Base-by-base conservation (phyloP, 2,888 invertebrate genomes). In the Petrolisthes manimaculis region DNA sequence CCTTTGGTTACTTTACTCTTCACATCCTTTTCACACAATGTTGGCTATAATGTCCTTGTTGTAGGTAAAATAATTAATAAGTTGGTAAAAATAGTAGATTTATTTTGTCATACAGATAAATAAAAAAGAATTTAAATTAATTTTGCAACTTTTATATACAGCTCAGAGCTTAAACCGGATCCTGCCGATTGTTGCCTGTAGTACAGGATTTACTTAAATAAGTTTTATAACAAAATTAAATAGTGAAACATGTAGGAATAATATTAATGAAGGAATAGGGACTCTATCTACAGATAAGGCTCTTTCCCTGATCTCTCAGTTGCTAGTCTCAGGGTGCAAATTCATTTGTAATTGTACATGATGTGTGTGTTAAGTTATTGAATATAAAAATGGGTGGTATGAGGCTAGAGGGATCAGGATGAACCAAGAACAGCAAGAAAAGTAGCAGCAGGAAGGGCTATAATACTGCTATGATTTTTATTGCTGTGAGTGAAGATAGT, bases 101-200 rank as follows among this genome's bases (percentile, higher is more conserved):
- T 80, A 80, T 80, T 86, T 80, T 80, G 55, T 54, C 86, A 86
- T 80, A 86, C 86, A 67, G 71, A 69, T 71, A 86, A 12, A 56
- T 71, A 37, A 24, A 37, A 69, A 86, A 53, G 24, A 54, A 67
- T 67, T 61, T 61, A 61, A 14, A 9, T 14, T 71, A 71, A 71
- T n/a, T 71, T 71, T 71, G 21, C 6, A 71, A 8, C 6, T 84
- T 67, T 53, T 85, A 79, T 85, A 51, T 85, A 79, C 85, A 85
- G 24, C 79, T 9, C 79, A 85, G 75, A 84, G 79, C 54, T 78
- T 81, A 69, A 81, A 86, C 81, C 75, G 86, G 86, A 54, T 86
- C 86, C 86, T 69, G 86, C 86, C 86, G 81, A 86, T 86, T 79
- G 74, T 75, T 37, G 51, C 54, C 56, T 86, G 81, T 82, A 12